These are phyloP conservation scores for Megaceryle torquata DNA, from an alignment of 2,113 vertebrate genomes.

Conservation along the genomic window DNA sequence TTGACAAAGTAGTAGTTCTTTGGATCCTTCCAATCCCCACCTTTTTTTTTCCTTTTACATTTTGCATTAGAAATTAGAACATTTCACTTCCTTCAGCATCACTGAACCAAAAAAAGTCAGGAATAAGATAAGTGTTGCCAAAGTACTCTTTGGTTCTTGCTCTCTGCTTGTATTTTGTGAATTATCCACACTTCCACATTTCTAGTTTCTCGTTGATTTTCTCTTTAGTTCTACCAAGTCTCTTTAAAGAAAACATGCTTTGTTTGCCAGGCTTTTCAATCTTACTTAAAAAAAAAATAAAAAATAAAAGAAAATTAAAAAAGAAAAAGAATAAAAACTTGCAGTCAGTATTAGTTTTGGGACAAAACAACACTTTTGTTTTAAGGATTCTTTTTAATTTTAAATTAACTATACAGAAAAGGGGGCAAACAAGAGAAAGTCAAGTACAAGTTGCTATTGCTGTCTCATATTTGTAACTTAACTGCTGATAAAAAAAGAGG, in stretches of 20 bases:
- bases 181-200: background rate
- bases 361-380: background rate
- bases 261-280: background rate
- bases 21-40: background rate
- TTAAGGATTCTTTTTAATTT: background rate
- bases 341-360: background rate
- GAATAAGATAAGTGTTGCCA: background rate
- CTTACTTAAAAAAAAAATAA: background rate
- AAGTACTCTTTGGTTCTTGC: background rate
- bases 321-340: background rate
- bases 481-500: background rate
- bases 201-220: background rate
- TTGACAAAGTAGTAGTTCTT: background rate
- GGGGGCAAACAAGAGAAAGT: background rate
- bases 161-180: background rate
- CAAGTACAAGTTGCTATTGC: background rate
- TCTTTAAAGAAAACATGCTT: background rate
- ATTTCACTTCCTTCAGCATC: background rate
- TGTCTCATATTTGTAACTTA: background rate
- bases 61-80: background rate
- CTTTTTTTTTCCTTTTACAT: background rate
- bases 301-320: background rate
- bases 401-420: background rate
- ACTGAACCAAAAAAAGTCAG: background rate
- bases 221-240: background rate